phyloP scores from a whole-genome alignment of 2,797 vertebrate species.

The Apodemus agrarius region DNA sequence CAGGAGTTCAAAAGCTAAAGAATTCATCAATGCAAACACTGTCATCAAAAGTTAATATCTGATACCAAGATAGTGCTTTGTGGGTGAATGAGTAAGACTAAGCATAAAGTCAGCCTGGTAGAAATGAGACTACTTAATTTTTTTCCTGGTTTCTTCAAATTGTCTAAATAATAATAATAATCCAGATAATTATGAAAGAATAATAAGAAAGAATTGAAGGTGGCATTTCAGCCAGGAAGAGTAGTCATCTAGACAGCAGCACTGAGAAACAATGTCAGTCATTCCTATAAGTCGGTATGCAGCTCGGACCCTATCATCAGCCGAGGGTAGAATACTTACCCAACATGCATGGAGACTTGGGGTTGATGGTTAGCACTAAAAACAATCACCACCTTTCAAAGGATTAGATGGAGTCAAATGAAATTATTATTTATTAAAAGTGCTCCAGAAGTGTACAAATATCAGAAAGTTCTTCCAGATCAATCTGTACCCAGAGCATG shows the following conservation, averaged over 20 bases:
- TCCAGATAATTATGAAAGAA: neutral
- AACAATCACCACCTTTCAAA: neutral
- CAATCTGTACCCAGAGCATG: neutral
- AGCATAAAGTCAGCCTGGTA: neutral
- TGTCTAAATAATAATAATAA: neutral
- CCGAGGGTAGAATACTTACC: no score
- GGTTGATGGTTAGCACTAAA: neutral
- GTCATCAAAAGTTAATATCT: neutral
- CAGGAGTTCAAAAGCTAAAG: neutral
- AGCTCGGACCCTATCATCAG: neutral
- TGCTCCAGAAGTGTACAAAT: neutral
- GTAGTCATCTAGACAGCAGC: fast-evolving
- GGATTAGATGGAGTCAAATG: neutral
- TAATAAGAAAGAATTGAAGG: neutral
- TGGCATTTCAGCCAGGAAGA: neutral
- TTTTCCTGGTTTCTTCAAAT: neutral
- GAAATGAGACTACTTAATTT: neutral
- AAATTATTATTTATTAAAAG: neutral
- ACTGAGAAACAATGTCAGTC: neutral
- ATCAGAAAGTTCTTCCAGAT: neutral
- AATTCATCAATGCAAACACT: neutral
- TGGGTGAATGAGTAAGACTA: neutral
- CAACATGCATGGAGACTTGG: neutral
- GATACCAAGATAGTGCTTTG: neutral
- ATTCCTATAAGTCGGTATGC: neutral